Evolutionary conservation across 2,888 invertebrate species (phyloP).

Genomic region (Melanchra persicariae): DNA sequence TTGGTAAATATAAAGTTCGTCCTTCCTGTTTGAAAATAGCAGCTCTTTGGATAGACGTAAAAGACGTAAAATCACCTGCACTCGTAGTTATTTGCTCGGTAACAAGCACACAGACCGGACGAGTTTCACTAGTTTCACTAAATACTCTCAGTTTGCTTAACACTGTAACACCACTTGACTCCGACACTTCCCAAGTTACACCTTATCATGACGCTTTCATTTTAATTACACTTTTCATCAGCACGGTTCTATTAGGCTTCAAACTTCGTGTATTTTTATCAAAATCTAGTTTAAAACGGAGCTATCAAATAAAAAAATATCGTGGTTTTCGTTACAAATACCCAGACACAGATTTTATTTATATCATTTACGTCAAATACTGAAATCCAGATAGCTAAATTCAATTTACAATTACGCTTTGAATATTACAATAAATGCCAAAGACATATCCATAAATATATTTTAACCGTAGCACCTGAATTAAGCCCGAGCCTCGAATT

Average conservation of each 20-base stretch:
- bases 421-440: conserved; percentile 14
- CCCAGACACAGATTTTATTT: not conserved
- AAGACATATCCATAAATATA: not conserved
- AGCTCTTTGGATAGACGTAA: conserved; percentile 5
- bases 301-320: conserved; percentile 1
- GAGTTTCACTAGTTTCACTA: conserved; percentile 1
- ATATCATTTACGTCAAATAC: conserved; percentile 1
- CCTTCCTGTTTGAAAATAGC: not conserved
- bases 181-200: not conserved
- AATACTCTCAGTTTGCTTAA: conserved; percentile 1
- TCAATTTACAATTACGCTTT: conserved; percentile 6
- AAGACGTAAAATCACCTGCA: not conserved
- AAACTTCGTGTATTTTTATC: conserved; percentile 8
- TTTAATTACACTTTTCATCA: conserved; percentile 13
- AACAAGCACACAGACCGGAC: conserved; percentile 8
- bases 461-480: not conserved
- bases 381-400: conserved; percentile 19
- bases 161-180: conserved; percentile 5
- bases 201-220: not conserved
- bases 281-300: conserved; percentile 6
- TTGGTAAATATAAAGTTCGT: not conserved
- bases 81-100: conserved; percentile 7
- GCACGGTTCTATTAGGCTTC: not conserved
- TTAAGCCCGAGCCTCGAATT: conserved; percentile 13
- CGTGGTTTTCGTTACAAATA: conserved; percentile 6